Evolutionary conservation across 2,888 invertebrate species (phyloP).

Genomic region (Meganola albula): DNA sequence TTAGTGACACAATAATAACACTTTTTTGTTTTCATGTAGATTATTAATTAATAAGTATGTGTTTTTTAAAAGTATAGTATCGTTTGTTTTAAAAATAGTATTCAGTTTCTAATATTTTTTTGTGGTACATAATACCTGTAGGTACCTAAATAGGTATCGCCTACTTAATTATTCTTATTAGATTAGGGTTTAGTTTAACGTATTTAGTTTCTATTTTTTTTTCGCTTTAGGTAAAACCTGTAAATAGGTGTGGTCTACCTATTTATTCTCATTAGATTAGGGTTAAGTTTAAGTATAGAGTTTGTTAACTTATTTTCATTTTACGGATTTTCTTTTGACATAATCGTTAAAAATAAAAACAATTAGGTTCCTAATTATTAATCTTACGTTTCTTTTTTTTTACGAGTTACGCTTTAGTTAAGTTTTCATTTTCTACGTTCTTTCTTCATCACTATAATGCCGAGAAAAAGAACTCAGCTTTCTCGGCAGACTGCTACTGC

Average conservation of each 20-base stretch:
- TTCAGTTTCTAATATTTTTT: neutral
- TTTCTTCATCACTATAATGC: conserved; percentile 12
- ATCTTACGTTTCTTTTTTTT: conserved; percentile 6
- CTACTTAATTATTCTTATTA: neutral
- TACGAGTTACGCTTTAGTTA: conserved; percentile 3
- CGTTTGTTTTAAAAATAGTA: neutral
- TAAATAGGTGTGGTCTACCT: neutral
- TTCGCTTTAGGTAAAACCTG: conserved; percentile 1
- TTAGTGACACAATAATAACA: neutral
- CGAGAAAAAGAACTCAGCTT: conserved; percentile 20
- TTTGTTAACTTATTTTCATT: neutral
- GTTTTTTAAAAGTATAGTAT: conserved; percentile 1
- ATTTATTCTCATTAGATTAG: conserved; percentile 1
- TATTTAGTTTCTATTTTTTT: conserved; percentile 4
- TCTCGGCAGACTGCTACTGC: conserved; percentile 16
- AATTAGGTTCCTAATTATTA: conserved; percentile 9
- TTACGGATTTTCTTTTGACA: conserved; percentile 1
- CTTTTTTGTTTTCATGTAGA: neutral
- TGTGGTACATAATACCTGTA: conserved; percentile 4
- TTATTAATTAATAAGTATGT: conserved; percentile 3
- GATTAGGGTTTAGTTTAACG: conserved; percentile 1
- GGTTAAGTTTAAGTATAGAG: conserved; percentile 1
- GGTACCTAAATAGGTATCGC: neutral
- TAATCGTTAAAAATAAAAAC: conserved; percentile 3
- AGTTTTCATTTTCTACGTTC: conserved; percentile 3